Evolutionary conservation across 2,113 vertebrate genomes (phyloP).

Genomic region (Agapornis roseicollis): DNA sequence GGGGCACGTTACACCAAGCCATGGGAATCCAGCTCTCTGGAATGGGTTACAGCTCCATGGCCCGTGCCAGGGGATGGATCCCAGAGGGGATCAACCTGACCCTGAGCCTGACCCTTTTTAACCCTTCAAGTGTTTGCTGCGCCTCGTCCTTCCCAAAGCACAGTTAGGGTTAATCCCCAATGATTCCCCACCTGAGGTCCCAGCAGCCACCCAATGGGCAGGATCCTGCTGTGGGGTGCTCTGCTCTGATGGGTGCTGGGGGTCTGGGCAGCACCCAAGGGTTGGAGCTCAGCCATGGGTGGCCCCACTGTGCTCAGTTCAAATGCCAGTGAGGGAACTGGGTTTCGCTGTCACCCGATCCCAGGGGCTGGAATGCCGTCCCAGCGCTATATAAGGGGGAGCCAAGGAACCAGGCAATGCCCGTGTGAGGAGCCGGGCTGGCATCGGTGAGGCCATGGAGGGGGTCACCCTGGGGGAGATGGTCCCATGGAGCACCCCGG

Average conservation of each 20-base stretch:
- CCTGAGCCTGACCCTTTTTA: neutral
- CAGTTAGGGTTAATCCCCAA: neutral
- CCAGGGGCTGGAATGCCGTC: neutral
- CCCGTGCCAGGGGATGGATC: rapidly evolving
- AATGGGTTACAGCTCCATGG: rapidly evolving
- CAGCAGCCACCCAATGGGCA: rapidly evolving
- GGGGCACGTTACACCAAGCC: rapidly evolving
- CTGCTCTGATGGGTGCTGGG: neutral
- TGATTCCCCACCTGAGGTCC: neutral
- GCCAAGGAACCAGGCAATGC: neutral
- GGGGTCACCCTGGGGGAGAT: neutral
- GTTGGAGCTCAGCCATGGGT: neutral
- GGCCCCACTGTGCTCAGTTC: neutral
- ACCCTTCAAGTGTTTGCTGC: rapidly evolving
- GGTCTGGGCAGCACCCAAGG: neutral
- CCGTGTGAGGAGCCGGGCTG: neutral
- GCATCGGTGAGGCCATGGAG: neutral
- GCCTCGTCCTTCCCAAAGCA: rapidly evolving
- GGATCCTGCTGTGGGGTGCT: rapidly evolving
- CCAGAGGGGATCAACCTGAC: neutral
- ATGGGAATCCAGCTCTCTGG: neutral
- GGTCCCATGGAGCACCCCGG: rapidly evolving
- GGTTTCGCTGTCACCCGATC: constrained; percentile 5
- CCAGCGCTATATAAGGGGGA: neutral
- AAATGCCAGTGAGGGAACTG: neutral